Conservation (phyloP, 2,888 invertebrate species). For the Neria commutata region DNA sequence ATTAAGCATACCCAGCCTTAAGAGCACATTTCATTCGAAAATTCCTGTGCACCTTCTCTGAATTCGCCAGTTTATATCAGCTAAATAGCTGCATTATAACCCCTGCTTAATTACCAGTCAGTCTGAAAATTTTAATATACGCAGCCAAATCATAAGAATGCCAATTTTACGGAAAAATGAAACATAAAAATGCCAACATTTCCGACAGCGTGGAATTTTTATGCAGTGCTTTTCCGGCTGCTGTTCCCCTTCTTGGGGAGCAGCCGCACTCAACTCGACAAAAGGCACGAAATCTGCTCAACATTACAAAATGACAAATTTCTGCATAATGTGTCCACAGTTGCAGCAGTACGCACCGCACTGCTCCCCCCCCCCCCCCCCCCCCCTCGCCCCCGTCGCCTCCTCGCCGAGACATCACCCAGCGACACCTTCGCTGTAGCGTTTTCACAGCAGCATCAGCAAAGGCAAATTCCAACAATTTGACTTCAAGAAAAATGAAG, state of each 20-base stretch:
- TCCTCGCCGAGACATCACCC: background rate
- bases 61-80: too few species aligned
- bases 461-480: constrained; percentile 12
- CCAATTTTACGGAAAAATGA: background rate
- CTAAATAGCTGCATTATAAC: too few species aligned
- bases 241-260: background rate
- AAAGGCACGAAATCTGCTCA: constrained; percentile 32
- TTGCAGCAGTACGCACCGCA: background rate
- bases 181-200: constrained; percentile 20
- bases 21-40: too few species aligned
- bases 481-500: constrained; percentile 40
- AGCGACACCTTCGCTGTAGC: too few species aligned
- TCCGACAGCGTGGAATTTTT: constrained; percentile 19
- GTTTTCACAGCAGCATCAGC: too few species aligned
- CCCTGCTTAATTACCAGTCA: background rate
- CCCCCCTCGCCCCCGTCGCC: background rate
- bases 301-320: constrained; percentile 50
- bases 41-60: too few species aligned
- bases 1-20: too few species aligned
- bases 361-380: background rate
- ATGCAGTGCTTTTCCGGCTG: constrained; percentile 2
- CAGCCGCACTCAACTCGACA: background rate
- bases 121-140: background rate
- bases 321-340: constrained; percentile 41
- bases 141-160: background rate